Evolutionary conservation across 2,113 vertebrate genomes (phyloP).

Genomic region (Centropus bengalensis): DNA sequence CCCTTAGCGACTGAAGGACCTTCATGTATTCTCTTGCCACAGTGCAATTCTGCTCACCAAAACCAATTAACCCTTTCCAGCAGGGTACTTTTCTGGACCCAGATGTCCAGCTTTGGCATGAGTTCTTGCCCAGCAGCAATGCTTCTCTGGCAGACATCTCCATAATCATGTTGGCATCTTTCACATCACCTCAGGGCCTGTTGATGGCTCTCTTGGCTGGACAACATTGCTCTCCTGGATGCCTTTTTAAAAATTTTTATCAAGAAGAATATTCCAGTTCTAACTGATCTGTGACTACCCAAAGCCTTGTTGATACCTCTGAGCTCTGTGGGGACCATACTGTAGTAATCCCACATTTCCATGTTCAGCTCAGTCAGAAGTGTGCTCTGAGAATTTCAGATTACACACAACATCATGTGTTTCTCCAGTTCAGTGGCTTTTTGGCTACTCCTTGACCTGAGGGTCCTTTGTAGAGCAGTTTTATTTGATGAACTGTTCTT

Average conservation of each 20-base stretch:
- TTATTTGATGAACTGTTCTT: background rate
- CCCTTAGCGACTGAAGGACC: background rate
- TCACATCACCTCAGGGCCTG: background rate
- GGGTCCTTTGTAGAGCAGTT: background rate
- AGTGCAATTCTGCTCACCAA: background rate
- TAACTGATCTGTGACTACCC: background rate
- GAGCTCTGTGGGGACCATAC: background rate
- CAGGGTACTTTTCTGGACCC: background rate
- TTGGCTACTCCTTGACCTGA: background rate
- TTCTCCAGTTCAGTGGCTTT: background rate
- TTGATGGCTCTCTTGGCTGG: background rate
- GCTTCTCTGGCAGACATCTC: background rate
- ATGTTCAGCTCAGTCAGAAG: background rate
- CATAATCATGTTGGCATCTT: background rate
- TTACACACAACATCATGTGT: background rate
- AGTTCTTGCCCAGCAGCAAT: background rate
- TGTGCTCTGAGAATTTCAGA: background rate
- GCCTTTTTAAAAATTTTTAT: background rate
- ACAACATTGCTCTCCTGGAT: background rate
- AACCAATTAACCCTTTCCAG: background rate
- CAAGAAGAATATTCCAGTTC: background rate
- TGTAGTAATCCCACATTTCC: background rate
- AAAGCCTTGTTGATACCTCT: background rate
- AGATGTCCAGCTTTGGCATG: background rate
- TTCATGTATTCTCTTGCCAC: background rate